Evolutionary conservation across 2,113 vertebrate species (phyloP), one percentile per base, ranked within the genome.

Genomic region (Orthonyx spaldingii): DNA sequence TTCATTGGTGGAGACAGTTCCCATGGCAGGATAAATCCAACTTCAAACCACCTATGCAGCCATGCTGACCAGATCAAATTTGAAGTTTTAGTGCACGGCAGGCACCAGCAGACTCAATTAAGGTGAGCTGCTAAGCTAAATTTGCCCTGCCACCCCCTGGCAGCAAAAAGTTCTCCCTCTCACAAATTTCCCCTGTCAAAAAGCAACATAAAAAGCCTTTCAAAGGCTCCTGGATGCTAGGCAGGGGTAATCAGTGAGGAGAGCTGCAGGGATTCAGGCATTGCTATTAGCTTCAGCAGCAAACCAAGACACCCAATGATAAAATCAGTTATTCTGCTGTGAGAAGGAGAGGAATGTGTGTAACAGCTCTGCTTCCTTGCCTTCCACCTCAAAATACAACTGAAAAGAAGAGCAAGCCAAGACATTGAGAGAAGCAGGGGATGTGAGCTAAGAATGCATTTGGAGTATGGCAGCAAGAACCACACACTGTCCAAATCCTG

Each of bases 1-100:
- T 90, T 98, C 89, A 95, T 90, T 84, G 94, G 56, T 60, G 84
- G 76, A 97, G 95, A 97, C 97, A 98, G 96, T 65, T 96, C 76
- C 80, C 94, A 92, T 84, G 71, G 93, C 94, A 93, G 89, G 65
- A 93, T 96, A 95, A 88, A 96, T 89, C 84, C 95, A 91, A 90
- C 91, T 94, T 96, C 96, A 95, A 97, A 92, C 78, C 95, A 81
- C 94, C 93, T 95, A 59, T 96, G 92, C 94, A 97, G 89, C 82
- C 84, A 90, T 33, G 30, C 80, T 87, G 97, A 88, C 96, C 96
- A 87, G 93, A 98, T 96, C 61, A 65, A 88, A 96, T 96, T 76
- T 95, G 97, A 96, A 97, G 94, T 96, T 93, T 93, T 87, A 68
- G 79, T 60, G 66, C 64, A 94, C 4, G 21, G 85, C 53, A 60